Percentiles rank a stretch among this genome's conserved stretches.
These are phyloP conservation scores for Deilephila elpenor DNA, from an alignment of 2,888 invertebrate species.

Conservation along the genomic window DNA sequence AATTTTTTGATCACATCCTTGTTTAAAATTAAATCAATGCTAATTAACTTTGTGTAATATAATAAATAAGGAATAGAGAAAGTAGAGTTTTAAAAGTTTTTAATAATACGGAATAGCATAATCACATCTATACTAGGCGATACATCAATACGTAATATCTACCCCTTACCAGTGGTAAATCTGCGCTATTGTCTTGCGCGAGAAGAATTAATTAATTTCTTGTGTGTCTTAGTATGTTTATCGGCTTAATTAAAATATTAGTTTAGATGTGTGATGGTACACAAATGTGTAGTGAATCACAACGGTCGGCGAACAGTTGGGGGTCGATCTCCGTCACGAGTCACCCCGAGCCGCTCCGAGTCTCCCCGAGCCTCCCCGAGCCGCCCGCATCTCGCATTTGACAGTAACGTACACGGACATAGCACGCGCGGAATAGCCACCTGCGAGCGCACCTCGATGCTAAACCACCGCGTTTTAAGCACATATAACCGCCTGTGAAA, in stretches of 20 bases:
- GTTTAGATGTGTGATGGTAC: neutral
- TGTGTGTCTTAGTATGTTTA: too few relatives aligned
- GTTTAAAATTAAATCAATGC: too few relatives aligned
- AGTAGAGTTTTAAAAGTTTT: too few relatives aligned
- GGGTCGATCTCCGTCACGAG: neutral
- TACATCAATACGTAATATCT: too few relatives aligned
- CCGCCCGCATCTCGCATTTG: constrained; percentile 17
- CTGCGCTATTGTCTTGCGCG: too few relatives aligned
- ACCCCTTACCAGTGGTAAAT: too few relatives aligned
- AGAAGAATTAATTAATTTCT: too few relatives aligned
- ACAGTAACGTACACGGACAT: constrained; percentile 21
- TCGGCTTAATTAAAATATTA: neutral
- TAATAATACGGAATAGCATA: too few relatives aligned
- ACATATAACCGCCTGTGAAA: neutral
- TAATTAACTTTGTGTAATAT: too few relatives aligned
- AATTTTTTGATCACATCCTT: too few relatives aligned
- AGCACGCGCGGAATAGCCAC: neutral
- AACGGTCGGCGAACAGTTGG: neutral
- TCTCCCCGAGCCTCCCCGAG: neutral
- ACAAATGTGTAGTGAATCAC: constrained; percentile 2
- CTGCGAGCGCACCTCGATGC: neutral
- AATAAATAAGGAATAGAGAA: too few relatives aligned
- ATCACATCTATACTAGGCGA: too few relatives aligned
- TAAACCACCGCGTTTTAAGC: neutral
- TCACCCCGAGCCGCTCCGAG: neutral